phyloP scores from a whole-genome alignment of 2,113 vertebrate genomes.

The Gobiocypris rarus region DNA sequence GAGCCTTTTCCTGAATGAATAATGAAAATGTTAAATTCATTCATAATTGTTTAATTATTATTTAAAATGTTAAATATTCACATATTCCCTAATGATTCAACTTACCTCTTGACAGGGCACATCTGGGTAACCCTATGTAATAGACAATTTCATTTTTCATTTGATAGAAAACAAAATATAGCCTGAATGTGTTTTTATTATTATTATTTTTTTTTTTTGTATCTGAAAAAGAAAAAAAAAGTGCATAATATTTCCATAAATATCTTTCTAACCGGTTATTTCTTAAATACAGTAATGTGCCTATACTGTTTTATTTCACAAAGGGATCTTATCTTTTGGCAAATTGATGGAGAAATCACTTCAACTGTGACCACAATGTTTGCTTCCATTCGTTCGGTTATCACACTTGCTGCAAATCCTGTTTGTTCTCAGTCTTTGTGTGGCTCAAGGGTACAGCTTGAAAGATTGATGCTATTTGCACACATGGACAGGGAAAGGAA shows the following conservation, averaged over 20 bases:
- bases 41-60: neutral
- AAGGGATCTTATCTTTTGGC: neutral
- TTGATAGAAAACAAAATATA: too few relatives aligned
- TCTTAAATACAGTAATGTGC: neutral
- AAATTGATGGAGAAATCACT: neutral
- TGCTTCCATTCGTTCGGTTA: neutral
- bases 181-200: too few relatives aligned
- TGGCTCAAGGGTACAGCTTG: conserved; percentile 17
- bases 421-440: conserved; percentile 3
- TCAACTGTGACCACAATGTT: neutral
- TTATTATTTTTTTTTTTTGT: too few relatives aligned
- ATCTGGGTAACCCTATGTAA: too few relatives aligned
- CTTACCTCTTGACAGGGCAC: too few relatives aligned
- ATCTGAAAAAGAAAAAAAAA: too few relatives aligned
- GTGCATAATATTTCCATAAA: too few relatives aligned
- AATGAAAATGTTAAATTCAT: too few relatives aligned
- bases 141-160: too few relatives aligned
- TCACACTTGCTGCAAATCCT: conserved; percentile 3
- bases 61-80: neutral
- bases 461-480: conserved; percentile 16
- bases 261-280: neutral
- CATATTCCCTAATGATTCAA: neutral
- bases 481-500: neutral
- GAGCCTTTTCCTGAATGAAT: too few relatives aligned
- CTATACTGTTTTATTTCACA: neutral